These are phyloP conservation scores for Chiridota heheva DNA, from an alignment of 35 echinoderm and acorn worm genomes.

Conservation along the genomic window DNA sequence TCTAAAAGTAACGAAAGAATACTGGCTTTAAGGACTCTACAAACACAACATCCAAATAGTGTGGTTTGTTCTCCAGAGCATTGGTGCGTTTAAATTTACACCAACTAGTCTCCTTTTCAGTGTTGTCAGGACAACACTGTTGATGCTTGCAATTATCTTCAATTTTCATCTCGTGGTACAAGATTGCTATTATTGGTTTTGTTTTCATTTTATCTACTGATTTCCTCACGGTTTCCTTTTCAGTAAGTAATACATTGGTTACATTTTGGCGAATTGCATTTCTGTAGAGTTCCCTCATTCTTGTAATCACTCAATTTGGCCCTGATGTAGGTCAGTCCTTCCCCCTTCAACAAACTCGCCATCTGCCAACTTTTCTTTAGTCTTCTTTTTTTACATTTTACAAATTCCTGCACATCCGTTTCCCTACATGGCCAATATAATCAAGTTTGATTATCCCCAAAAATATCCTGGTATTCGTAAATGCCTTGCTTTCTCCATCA, in stretches of 20 bases:
- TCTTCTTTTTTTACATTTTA: constrained; percentile 6
- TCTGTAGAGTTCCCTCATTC: constrained; percentile 27
- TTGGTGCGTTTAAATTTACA: too few species aligned
- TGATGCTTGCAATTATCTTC: too few species aligned
- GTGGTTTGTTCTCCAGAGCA: not conserved
- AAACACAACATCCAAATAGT: not conserved
- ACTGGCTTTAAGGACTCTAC: not conserved
- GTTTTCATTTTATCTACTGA: not conserved
- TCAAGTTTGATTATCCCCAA: constrained; percentile 29
- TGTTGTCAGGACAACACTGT: too few species aligned
- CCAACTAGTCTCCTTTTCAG: too few species aligned
- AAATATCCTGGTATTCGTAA: not conserved
- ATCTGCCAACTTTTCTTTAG: not conserved
- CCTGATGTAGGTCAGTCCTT: constrained; percentile 30
- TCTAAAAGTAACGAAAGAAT: not conserved
- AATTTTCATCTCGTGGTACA: too few species aligned
- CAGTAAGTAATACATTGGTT: not conserved
- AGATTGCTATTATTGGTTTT: too few species aligned
- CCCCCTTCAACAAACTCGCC: not conserved
- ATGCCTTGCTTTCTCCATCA: constrained; percentile 43
- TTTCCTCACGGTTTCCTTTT: not conserved
- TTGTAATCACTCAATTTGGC: constrained; percentile 3
- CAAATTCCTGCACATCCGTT: constrained; percentile 11
- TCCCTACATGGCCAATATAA: constrained; percentile 31
- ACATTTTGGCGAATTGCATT: constrained; percentile 38